A percentile compares a stretch with the other conserved stretches of the same genome.
Evolutionary conservation across 64 coral and sea anemone species (phyloP).

Genomic region (Acropora tenuis): DNA sequence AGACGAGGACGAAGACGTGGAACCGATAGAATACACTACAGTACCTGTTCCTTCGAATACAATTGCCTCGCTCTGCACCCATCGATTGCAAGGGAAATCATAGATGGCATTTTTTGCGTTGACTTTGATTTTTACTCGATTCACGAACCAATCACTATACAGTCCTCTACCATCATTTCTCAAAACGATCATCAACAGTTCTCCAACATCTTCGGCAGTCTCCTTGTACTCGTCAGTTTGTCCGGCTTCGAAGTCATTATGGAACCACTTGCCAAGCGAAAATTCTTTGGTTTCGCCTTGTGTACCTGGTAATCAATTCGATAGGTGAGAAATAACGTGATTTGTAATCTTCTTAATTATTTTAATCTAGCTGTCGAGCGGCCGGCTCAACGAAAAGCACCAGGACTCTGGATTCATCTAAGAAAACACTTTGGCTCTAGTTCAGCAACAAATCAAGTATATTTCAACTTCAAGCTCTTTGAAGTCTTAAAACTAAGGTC

Average conservation of each 20-base stretch:
- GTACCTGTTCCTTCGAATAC: constrained; percentile 68
- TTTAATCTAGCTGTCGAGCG: no score
- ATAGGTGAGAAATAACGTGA: not conserved
- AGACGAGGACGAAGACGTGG: no score
- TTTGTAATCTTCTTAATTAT: no score
- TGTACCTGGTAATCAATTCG: constrained; percentile 27
- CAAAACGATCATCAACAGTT: constrained; percentile 42
- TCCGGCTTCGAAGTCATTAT: constrained; percentile 64
- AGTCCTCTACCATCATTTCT: constrained; percentile 25
- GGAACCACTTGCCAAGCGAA: constrained; percentile 25
- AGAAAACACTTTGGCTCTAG: no score
- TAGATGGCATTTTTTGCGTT: constrained; percentile 21
- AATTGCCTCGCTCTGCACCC: constrained; percentile 39
- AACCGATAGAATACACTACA: no score
- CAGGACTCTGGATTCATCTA: no score
- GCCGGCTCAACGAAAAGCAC: no score
- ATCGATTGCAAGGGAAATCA: constrained; percentile 66
- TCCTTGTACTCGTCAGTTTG: constrained; percentile 46
- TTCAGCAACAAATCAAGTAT: no score
- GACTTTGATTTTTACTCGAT: constrained; percentile 39
- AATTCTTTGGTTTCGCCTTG: constrained; percentile 33
- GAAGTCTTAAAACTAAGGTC: no score
- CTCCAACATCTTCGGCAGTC: constrained; percentile 49
- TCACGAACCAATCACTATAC: constrained; percentile 71
- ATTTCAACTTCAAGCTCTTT: no score